Evolutionary conservation across 2,113 vertebrate genomes (phyloP).

Genomic region (Pluvianellus socialis): DNA sequence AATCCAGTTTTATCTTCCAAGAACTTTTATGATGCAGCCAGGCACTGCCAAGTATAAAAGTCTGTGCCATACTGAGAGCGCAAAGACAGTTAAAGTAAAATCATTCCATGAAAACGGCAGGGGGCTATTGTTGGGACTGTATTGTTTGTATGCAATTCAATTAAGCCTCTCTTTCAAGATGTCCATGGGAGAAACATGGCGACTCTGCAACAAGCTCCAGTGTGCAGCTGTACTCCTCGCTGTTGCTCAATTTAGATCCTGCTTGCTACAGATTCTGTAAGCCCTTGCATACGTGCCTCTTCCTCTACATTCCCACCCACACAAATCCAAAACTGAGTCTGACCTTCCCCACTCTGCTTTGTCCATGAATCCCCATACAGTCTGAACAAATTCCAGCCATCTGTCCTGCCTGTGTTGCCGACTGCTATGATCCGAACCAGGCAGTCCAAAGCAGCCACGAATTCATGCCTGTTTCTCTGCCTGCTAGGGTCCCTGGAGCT

Average conservation of each 20-base stretch:
- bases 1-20: conserved; percentile 2
- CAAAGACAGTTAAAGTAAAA: not conserved
- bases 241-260: conserved; percentile 8
- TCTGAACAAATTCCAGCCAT: not conserved
- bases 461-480: not conserved
- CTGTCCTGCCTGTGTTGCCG: not conserved
- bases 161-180: not conserved
- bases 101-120: not conserved
- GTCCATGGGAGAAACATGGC: not conserved
- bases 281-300: not conserved
- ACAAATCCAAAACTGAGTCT: not conserved
- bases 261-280: not conserved
- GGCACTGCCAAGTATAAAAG: not conserved
- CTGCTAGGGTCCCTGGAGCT: not conserved
- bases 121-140: not conserved
- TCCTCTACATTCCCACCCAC: conserved; percentile 33
- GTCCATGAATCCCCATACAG: not conserved
- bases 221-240: not conserved
- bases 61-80: not conserved
- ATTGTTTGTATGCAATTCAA: not conserved
- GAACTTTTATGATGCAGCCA: not conserved
- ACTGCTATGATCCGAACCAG: not conserved
- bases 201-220: not conserved
- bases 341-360: conserved; percentile 10
- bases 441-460: not conserved